Evolutionary conservation across 2,888 invertebrate species (phyloP), one percentile per base, ranked within the genome.

Genomic region (Galeopsomyia nigrocyanea): DNA sequence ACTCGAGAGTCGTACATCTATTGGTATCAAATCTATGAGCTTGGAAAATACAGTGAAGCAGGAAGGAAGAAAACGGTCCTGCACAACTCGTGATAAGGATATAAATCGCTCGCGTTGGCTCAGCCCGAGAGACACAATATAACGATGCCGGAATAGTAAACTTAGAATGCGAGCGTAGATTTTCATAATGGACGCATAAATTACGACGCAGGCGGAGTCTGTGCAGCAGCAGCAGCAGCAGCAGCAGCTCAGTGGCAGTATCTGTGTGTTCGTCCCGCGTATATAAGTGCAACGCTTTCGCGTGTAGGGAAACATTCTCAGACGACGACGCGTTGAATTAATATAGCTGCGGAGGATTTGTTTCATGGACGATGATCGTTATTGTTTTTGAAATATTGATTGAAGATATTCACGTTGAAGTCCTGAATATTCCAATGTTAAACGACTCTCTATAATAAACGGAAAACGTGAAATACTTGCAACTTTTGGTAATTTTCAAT

Each of bases 81-180:
- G 62, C 5, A 26, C 3, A 50, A 51, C 62, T 56, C 56, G 69
- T 71, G 71, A 62, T 72, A 72, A 58, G 65, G 68, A 71, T 66
- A 64, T 73, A 71, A 66, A 75, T 51, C 53, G 63, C 64, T 46
- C 21, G n/a, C 22, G 21, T 46, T n/a, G 46, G 51, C 77, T 79
- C 76, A 79, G 78, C 77, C 66, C 77, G 53, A 76, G 74, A 80
- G 57, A 73, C 82, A 83, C 82, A 82, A 82, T 82, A 82, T 81
- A 79, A 81, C 79, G 80, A 82, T 81, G 79, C 77, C 56, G 60
- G 71, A 65, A n/a, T n/a, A 74, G 68, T 64, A 71, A 70, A 74
- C 64, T 74, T 74, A 71, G 74, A 74, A 74, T 71, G 71, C 55
- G 74, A 55, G 64, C 71, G 71, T 74, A 71, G 74, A 74, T 74